Evolutionary conservation across 2,888 invertebrate genomes (phyloP).

Genomic region (Tiliacea aurago): DNA sequence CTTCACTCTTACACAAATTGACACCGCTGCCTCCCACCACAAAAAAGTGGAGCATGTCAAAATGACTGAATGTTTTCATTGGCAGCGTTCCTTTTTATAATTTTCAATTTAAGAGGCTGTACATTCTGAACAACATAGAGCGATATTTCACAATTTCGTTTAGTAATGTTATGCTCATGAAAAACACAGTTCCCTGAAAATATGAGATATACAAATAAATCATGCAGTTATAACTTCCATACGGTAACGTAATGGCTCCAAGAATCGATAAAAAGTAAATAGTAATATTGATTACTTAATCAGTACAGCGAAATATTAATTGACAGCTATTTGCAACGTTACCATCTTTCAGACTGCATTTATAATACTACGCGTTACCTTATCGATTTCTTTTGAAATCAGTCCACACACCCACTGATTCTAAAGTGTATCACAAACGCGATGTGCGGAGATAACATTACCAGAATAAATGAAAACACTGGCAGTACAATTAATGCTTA

Average conservation of each 20-base stretch:
- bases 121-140: background rate
- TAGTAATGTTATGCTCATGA: background rate
- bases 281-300: background rate
- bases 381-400: background rate
- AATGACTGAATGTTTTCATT: background rate
- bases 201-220: background rate
- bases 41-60: background rate
- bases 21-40: no score
- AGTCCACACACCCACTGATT: background rate
- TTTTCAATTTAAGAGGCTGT: background rate
- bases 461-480: no score
- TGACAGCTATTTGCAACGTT: background rate
- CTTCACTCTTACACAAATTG: no score
- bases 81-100: background rate
- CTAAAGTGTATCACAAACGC: background rate
- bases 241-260: background rate
- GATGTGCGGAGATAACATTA: no score
- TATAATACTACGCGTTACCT: background rate
- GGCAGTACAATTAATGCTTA: no score
- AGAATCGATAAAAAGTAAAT: background rate
- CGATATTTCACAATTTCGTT: background rate
- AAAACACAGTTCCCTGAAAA: background rate
- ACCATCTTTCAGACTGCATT: background rate
- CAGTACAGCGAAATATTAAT: background rate
- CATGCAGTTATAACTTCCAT: background rate